phyloP scores from a whole-genome alignment of 2,888 invertebrate genomes.

The Ichneumoninae sp. region DNA sequence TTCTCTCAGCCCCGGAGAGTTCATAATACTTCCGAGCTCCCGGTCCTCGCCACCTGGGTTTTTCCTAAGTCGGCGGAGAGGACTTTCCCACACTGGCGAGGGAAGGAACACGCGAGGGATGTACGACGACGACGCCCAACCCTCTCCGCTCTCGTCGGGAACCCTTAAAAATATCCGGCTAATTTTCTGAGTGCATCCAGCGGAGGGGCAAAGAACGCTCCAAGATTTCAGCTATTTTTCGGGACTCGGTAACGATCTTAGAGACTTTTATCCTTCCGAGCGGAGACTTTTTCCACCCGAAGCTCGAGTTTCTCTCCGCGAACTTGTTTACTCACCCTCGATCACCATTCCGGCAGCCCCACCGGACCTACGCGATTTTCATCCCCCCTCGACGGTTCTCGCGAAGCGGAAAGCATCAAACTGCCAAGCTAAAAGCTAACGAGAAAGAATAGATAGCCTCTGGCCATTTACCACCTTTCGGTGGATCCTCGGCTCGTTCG shows the following conservation, averaged over 20 bases:
- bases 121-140: not conserved
- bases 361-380: not conserved
- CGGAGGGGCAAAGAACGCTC: constrained; percentile 16
- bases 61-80: not conserved
- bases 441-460: constrained; percentile 64
- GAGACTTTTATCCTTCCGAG: constrained; percentile 14
- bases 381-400: not conserved
- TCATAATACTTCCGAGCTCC: constrained; percentile 68
- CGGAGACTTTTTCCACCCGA: not conserved
- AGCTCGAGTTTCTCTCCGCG: constrained; percentile 26
- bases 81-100: not conserved
- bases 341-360: not conserved
- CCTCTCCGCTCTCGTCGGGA: not conserved
- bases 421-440: constrained; percentile 60
- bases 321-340: constrained; percentile 64
- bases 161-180: constrained; percentile 70
- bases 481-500: constrained; percentile 38
- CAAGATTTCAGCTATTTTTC: constrained; percentile 1
- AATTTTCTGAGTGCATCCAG: constrained; percentile 72
- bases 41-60: constrained; percentile 37
- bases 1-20: constrained; percentile 68
- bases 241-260: constrained; percentile 6
- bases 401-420: constrained; percentile 44
- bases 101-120: not conserved
- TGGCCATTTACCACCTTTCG: constrained; percentile 61